A percentile compares a stretch with the other conserved stretches of the same genome.
These are phyloP conservation scores for Merluccius polli DNA, from an alignment of 2,797 vertebrate species.

Conservation along the genomic window DNA sequence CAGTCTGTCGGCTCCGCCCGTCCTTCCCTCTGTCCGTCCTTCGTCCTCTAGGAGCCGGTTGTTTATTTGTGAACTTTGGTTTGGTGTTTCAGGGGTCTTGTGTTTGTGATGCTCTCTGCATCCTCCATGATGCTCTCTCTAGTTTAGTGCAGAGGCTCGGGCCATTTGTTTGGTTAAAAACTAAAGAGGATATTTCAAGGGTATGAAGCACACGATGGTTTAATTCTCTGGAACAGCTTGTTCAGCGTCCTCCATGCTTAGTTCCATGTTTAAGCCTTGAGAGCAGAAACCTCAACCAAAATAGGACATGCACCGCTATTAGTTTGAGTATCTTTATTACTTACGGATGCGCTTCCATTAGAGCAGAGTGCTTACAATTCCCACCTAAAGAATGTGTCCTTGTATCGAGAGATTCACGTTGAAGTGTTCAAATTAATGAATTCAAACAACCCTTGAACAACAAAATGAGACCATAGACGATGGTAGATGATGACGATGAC, in stretches of 20 bases:
- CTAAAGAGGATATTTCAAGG: not conserved
- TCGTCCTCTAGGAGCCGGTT: conserved; percentile 11
- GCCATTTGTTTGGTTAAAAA: too few species aligned
- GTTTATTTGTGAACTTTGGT: not conserved
- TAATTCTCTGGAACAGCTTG: not conserved
- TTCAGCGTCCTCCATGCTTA: not conserved
- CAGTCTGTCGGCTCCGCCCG: conserved; percentile 27
- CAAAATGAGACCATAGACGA: not conserved
- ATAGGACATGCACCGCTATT: not conserved
- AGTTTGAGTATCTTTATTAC: too few species aligned
- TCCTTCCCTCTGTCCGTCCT: conserved; percentile 1
- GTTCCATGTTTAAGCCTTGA: not conserved
- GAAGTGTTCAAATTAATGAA: not conserved
- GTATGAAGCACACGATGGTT: not conserved
- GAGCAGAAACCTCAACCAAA: not conserved
- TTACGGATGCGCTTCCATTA: too few species aligned
- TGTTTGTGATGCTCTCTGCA: conserved; percentile 4
- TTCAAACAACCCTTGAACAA: not conserved
- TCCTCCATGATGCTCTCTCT: not conserved
- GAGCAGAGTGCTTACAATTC: not conserved
- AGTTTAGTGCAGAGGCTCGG: not conserved
- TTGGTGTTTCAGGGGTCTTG: not conserved
- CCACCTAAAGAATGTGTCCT: not conserved
- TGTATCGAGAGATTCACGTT: not conserved
- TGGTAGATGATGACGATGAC: not conserved